A percentile compares a stretch with the other conserved stretches of the same genome.
Conservation (phyloP, 2,113 vertebrate genomes). For the Odocoileus hemionus region DNA sequence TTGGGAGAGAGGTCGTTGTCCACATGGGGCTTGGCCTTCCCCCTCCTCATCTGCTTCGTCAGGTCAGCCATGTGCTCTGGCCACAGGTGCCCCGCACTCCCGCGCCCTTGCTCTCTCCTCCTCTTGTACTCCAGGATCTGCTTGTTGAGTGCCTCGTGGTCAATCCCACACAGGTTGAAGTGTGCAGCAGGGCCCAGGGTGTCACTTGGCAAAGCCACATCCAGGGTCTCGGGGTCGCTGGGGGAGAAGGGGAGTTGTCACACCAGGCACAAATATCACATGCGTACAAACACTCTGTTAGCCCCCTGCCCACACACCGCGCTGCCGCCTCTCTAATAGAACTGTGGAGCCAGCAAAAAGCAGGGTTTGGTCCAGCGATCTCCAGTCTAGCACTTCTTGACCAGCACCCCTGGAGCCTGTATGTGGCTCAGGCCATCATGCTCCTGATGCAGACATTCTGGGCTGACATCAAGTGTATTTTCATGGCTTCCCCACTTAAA, state of each 20-base stretch:
- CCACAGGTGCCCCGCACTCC: background rate
- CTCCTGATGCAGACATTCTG: too few relatives aligned
- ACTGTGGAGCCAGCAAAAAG: accelerated
- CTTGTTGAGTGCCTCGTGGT: constrained; percentile 84
- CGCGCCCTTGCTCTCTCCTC: constrained; percentile 46
- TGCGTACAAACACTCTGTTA: too few relatives aligned
- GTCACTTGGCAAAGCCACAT: background rate
- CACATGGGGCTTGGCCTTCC: background rate
- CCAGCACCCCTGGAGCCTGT: background rate
- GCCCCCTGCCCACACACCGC: accelerated
- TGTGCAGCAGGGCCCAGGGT: background rate
- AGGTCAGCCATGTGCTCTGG: constrained; percentile 69
- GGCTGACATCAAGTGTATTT: background rate
- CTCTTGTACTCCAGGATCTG: constrained; percentile 86
- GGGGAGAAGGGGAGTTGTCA: constrained; percentile 30
- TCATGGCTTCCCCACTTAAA: background rate
- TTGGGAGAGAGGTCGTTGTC: constrained; percentile 71
- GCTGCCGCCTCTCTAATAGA: accelerated
- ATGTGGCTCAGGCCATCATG: too few relatives aligned
- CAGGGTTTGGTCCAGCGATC: accelerated
- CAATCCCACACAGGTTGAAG: constrained; percentile 80
- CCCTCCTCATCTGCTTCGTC: constrained; percentile 65
- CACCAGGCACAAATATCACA: background rate
- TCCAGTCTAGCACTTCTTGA: background rate
- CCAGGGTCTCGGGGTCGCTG: constrained; percentile 63